phyloP scores from a whole-genome alignment of 1,140 invertebrate genomes.

The Neodiprion lecontei region DNA sequence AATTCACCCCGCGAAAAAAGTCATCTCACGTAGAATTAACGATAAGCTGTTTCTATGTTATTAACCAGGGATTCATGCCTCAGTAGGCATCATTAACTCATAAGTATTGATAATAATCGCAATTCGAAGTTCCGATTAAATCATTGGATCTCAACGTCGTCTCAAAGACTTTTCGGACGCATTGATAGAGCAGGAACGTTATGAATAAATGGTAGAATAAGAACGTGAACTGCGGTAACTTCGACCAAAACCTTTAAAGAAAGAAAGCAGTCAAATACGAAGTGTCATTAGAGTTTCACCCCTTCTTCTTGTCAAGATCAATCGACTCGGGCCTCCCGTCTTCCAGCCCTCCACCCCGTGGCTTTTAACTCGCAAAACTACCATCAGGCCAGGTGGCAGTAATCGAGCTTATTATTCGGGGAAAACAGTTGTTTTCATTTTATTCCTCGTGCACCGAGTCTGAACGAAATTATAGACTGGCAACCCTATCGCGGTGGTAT shows the following conservation, averaged over 20 bases:
- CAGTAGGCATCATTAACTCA: no score
- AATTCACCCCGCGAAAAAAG: no score
- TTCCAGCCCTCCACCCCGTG: not conserved
- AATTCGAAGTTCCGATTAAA: not conserved
- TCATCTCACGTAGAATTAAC: no score
- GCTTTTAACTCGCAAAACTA: not conserved
- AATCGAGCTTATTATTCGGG: not conserved
- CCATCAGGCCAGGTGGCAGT: not conserved
- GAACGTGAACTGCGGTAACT: not conserved
- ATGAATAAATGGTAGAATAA: no score
- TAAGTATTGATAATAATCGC: no score
- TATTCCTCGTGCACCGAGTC: not conserved
- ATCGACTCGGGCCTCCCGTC: not conserved
- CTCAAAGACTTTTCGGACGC: no score
- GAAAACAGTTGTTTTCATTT: not conserved
- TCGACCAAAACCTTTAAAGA: not conserved
- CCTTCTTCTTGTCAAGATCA: slow-evolving; percentile 2
- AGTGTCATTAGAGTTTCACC: not conserved
- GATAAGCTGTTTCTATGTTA: no score
- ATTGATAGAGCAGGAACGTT: no score
- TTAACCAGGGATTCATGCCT: no score
- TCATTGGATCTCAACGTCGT: not conserved
- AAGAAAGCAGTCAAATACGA: not conserved
- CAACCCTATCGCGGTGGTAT: no score
- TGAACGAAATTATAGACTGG: no score